Evolutionary conservation across 2,113 vertebrate genomes (phyloP).

Genomic region (Mobula hypostoma): DNA sequence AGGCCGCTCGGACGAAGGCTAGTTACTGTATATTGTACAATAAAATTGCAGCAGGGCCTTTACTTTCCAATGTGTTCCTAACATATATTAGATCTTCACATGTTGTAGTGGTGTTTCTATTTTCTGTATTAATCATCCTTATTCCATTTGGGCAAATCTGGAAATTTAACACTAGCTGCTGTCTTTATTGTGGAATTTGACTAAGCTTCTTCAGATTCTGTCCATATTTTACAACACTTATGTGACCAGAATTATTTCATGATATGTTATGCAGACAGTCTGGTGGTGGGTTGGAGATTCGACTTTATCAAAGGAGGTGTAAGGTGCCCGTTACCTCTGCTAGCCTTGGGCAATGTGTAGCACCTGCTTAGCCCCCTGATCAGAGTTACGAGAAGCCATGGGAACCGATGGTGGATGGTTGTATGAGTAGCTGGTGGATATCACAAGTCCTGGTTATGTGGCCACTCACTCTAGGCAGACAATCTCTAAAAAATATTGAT

Average conservation of each 20-base stretch:
- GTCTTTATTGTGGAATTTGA: neutral
- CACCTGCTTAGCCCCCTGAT: no score
- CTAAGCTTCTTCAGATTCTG: neutral
- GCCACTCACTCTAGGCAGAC: no score
- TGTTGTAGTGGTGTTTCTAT: neutral
- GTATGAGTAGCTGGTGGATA: no score
- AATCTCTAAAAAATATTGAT: no score
- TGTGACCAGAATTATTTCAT: neutral
- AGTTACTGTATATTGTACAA: neutral
- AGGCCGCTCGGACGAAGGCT: neutral
- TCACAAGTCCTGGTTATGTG: no score
- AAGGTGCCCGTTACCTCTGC: no score
- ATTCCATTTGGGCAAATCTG: neutral
- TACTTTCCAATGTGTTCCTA: neutral
- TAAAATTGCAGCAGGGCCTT: neutral
- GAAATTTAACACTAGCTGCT: neutral
- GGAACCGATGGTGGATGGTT: no score
- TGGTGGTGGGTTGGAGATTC: no score
- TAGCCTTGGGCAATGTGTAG: no score
- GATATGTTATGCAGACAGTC: no score
- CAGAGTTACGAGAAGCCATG: no score
- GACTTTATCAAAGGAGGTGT: no score
- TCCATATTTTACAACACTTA: neutral
- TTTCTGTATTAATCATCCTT: neutral
- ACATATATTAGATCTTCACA: neutral